Evolutionary conservation across 2,113 vertebrate genomes (phyloP), one percentile per base, ranked within the genome.

Genomic region (Tonatia bakeri): DNA sequence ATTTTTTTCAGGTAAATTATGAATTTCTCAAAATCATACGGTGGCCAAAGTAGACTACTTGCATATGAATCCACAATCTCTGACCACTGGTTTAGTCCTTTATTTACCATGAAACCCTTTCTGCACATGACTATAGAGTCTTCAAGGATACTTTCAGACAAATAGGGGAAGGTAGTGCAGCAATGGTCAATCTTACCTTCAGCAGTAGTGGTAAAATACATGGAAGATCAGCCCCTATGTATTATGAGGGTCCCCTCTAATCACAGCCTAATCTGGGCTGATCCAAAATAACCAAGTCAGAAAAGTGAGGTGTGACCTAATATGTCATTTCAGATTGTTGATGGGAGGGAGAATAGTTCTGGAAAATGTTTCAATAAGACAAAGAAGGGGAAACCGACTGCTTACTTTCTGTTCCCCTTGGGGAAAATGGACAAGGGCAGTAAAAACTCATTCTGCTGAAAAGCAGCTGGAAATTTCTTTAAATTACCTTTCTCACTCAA

Each of bases 401-500:
- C 10, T 80, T 72, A 61, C 43, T 91, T 80, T 91, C 38, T 70
- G 72, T 52, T 56, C 28, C 20, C 14, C n/a, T 5, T 20, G 54
- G 80, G 47, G n/a, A 92, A 70, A 85, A 67, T 79, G 36, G 47
- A 54, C 94, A 95, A 54, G 7, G 33, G 16, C 7, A 38, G n/a
- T 91, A 72, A 87, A 94, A 88, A 59, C 47, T 47, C 31, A 52
- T 72, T 85, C 20, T 90, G 40, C 24, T 90, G 88, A 90, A 96
- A 94, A 97, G 69, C 45, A 91, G 77, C 67, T 92, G 54, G 81
- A 79, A 97, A 87, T 73, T 56, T 96, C 86, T 95, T 67, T 54
- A 94, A 97, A 91, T 97, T 96, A 94, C 38, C 86, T 96, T 95
- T 96, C 67, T 96, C 64, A 94, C 67, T 92, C 93, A 96, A 94